Evolutionary conservation across 2,113 vertebrate species (phyloP).

Genomic region (Asarcornis scutulata): DNA sequence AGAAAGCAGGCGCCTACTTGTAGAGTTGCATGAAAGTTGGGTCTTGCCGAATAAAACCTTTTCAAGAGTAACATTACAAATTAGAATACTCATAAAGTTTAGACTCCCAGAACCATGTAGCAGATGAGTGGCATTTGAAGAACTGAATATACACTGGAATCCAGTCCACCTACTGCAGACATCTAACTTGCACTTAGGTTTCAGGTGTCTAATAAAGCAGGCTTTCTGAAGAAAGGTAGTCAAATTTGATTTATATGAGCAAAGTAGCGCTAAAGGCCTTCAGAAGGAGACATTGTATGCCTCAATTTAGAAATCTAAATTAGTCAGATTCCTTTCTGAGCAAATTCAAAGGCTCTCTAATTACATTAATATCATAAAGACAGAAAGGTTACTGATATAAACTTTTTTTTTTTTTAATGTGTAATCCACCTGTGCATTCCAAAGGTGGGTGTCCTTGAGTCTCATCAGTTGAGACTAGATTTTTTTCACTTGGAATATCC

Average conservation of each 20-base stretch:
- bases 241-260: conserved; percentile 52
- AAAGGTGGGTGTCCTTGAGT: neutral
- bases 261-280: conserved; percentile 26
- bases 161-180: conserved; percentile 21
- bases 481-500: neutral
- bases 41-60: neutral
- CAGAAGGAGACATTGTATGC: conserved; percentile 27
- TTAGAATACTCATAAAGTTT: conserved; percentile 8
- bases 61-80: neutral
- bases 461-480: neutral
- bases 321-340: conserved; percentile 51
- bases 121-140: conserved; percentile 5
- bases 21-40: neutral
- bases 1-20: neutral
- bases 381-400: conserved; percentile 24
- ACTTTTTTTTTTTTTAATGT: neutral
- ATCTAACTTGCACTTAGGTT: neutral
- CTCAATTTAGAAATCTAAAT: conserved; percentile 48
- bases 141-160: conserved; percentile 18
- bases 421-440: conserved; percentile 13
- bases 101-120: neutral
- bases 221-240: conserved; percentile 60
- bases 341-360: conserved; percentile 37
- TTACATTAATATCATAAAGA: conserved; percentile 21
- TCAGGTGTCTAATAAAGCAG: conserved; percentile 40